Conservation (phyloP, 2,113 vertebrate species). For the Antidorcas marsupialis region DNA sequence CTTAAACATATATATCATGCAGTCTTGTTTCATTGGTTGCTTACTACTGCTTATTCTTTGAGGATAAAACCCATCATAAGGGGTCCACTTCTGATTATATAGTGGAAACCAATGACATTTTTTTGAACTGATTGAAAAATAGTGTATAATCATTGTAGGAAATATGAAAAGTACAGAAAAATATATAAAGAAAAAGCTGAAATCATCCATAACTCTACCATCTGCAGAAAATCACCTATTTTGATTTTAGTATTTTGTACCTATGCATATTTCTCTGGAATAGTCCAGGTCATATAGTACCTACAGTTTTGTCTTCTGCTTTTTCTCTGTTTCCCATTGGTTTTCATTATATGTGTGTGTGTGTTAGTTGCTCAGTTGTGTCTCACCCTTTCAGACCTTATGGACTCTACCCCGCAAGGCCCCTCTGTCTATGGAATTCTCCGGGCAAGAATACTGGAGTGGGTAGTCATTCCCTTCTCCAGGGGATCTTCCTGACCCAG, state of each 20-base stretch:
- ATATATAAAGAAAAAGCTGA: neutral
- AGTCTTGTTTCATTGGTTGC: neutral
- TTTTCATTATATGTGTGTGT: neutral
- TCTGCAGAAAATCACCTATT: neutral
- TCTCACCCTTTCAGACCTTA: neutral
- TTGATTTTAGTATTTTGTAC: neutral
- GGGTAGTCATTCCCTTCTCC: neutral
- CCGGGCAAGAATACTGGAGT: neutral
- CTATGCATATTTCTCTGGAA: neutral
- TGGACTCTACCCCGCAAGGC: neutral
- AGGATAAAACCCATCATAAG: neutral
- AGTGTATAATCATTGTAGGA: neutral
- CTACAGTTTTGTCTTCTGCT: neutral
- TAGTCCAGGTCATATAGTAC: neutral
- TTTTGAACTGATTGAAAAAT: conserved; percentile 18
- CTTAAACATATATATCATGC: neutral
- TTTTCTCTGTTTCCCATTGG: neutral
- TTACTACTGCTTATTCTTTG: neutral
- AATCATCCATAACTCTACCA: neutral
- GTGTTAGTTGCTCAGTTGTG: neutral
- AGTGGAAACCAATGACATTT: neutral
- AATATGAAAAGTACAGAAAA: neutral
- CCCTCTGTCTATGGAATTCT: neutral
- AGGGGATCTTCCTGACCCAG: neutral
- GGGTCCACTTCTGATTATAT: neutral